These are phyloP conservation scores for Micoletzkya japonica DNA, from an alignment of 2,888 invertebrate genomes.

Conservation along the genomic window DNA sequence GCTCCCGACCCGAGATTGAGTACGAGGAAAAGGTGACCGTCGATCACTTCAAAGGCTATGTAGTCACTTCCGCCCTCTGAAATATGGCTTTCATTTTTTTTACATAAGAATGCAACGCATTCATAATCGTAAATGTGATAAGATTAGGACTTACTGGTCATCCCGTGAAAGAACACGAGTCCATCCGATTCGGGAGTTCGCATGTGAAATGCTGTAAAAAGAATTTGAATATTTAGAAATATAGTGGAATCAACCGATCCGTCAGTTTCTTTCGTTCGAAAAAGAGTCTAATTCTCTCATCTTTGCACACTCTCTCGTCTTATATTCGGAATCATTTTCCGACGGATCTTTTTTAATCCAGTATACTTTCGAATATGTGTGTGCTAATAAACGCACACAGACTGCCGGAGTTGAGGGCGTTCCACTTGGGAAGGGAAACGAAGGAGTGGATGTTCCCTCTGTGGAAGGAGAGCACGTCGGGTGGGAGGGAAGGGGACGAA, in stretches of 20 bases:
- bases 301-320: no score
- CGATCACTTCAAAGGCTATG: conserved; percentile 89
- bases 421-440: conserved; percentile 57
- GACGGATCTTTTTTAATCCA: no score
- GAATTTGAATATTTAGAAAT: neutral
- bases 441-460: conserved; percentile 31
- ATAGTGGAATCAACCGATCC: no score
- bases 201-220: conserved; percentile 71
- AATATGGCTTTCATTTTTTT: neutral
- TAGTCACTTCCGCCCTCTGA: conserved; percentile 70
- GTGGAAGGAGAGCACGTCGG: conserved; percentile 59
- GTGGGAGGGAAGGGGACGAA: conserved; percentile 44
- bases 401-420: conserved; percentile 56
- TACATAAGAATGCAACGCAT: no score
- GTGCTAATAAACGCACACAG: conserved; percentile 47
- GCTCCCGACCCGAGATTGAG: conserved; percentile 88
- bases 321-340: no score
- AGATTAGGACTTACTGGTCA: conserved; percentile 9
- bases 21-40: conserved; percentile 89
- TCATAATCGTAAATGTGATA: neutral
- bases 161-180: conserved; percentile 81
- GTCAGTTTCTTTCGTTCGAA: no score
- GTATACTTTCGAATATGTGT: no score
- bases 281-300: no score
- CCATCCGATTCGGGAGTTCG: conserved; percentile 93